Percentiles rank a stretch among this genome's conserved stretches.
Evolutionary conservation across 2,797 vertebrate genomes (phyloP).

Genomic region (Dryobates pubescens): DNA sequence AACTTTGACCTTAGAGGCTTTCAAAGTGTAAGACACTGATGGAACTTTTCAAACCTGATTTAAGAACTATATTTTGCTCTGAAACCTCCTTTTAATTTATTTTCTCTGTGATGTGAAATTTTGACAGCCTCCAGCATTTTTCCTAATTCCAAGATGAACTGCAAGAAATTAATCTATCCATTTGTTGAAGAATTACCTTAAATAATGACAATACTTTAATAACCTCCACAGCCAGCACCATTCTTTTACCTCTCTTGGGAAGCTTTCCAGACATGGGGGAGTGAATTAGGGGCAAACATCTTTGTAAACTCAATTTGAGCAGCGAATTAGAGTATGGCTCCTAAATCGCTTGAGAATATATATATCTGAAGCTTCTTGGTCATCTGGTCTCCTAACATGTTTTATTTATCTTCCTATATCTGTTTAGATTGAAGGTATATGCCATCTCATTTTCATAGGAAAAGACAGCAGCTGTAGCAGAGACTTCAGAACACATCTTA

Average conservation of each 20-base stretch:
- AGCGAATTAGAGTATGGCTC: background rate
- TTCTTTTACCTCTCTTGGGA: background rate
- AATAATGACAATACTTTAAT: background rate
- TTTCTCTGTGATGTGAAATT: background rate
- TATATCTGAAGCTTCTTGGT: background rate
- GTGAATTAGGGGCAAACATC: background rate
- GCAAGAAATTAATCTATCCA: background rate
- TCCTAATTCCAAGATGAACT: slow-evolving; percentile 12
- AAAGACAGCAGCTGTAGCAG: background rate
- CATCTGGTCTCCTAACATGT: background rate
- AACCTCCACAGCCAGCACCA: background rate
- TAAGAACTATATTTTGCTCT: slow-evolving; percentile 2
- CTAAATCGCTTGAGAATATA: background rate
- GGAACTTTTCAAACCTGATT: slow-evolving; percentile 41
- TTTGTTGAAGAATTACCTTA: background rate
- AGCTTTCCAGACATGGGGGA: background rate
- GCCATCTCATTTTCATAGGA: background rate
- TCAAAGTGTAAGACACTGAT: background rate
- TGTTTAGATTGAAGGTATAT: background rate
- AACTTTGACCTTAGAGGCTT: background rate
- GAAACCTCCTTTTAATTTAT: background rate
- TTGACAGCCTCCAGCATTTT: background rate
- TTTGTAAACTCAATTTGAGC: background rate
- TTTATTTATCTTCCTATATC: background rate
- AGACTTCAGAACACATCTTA: background rate